Conservation (phyloP, 92 coral and sea anemone species). For the Montipora capitata region DNA sequence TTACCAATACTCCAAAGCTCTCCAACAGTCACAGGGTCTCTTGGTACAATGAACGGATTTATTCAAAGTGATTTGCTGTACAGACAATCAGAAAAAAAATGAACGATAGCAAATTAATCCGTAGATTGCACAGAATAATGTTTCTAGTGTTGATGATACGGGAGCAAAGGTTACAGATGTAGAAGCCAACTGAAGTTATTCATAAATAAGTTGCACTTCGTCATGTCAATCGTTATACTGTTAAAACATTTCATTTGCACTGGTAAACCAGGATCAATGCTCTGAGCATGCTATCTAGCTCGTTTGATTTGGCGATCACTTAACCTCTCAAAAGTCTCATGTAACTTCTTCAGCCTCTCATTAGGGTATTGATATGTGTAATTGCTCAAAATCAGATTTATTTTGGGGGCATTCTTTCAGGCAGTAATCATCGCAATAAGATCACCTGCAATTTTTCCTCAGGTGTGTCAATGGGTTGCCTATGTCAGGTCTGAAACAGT, state of each 20-base stretch:
- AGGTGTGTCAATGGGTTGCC: neutral
- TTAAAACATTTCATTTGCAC: slow-evolving; percentile 23
- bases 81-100: no score
- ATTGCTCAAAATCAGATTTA: slow-evolving; percentile 51
- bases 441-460: slow-evolving; percentile 1
- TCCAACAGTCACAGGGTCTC: no score
- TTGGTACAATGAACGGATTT: no score
- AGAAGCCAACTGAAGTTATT: no score
- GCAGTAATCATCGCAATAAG: slow-evolving; percentile 38
- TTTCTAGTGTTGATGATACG: no score
- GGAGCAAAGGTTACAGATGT: no score
- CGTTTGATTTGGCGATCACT: slow-evolving; percentile 53
- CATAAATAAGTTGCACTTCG: no score
- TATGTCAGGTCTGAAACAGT: neutral
- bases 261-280: slow-evolving; percentile 42
- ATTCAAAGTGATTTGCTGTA: no score
- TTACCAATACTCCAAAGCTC: no score
- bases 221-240: slow-evolving; percentile 13
- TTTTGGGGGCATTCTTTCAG: slow-evolving; percentile 60
- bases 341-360: slow-evolving; percentile 27
- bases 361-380: slow-evolving; percentile 40
- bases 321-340: slow-evolving; percentile 52
- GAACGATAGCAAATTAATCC: no score
- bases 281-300: slow-evolving; percentile 37
- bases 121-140: no score